These are phyloP conservation scores for Tetranychus truncatus DNA, from an alignment of 2,888 invertebrate species.

Conservation along the genomic window DNA sequence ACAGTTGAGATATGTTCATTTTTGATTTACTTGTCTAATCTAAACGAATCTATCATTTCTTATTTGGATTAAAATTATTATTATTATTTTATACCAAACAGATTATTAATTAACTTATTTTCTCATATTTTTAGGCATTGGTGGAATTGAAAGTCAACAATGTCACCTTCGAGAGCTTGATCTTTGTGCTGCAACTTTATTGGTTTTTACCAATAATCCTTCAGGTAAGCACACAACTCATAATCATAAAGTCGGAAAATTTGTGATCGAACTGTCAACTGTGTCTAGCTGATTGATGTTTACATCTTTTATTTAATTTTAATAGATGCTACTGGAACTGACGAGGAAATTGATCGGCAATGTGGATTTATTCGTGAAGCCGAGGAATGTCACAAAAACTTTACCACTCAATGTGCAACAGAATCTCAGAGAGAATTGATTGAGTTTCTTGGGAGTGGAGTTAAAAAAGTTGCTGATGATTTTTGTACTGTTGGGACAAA, in stretches of 20 bases:
- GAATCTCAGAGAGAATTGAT: constrained; percentile 26
- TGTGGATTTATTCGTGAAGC: constrained; percentile 27
- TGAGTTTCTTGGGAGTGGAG: constrained; percentile 26
- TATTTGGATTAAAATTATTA: too few relatives aligned
- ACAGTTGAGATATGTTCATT: too few relatives aligned
- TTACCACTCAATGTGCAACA: constrained; percentile 25
- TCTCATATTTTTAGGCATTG: background rate
- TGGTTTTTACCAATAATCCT: constrained; percentile 27
- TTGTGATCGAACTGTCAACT: background rate
- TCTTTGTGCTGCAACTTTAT: constrained; percentile 27
- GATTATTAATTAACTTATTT: too few relatives aligned
- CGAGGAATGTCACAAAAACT: constrained; percentile 25
- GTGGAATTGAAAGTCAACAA: constrained; percentile 17
- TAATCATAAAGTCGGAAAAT: background rate
- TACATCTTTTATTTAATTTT: background rate
- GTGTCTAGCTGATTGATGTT: background rate
- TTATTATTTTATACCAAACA: too few relatives aligned
- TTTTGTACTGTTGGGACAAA: constrained; percentile 26
- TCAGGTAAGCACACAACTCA: constrained; percentile 18
- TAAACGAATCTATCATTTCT: too few relatives aligned
- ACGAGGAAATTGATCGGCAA: constrained; percentile 18
- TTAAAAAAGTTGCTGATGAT: constrained; percentile 25
- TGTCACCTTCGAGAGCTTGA: constrained; percentile 27
- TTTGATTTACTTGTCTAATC: too few relatives aligned
- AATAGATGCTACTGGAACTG: constrained; percentile 7